Base-by-base conservation (phyloP, 2,888 invertebrate genomes). In the Unio pictorum region DNA sequence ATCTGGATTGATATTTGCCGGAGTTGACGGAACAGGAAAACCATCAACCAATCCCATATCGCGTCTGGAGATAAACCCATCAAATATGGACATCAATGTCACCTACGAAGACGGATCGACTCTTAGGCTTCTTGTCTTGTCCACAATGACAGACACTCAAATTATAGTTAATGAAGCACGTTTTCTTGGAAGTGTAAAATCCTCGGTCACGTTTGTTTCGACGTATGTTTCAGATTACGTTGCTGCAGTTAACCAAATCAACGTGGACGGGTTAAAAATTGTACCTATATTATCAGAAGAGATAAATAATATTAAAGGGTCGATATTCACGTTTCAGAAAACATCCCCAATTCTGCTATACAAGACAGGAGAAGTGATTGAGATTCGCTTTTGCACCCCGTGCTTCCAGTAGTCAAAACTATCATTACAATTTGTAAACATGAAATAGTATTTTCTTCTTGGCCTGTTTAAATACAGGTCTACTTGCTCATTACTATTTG, bases 231-330 rank as follows among this genome's bases (percentile, higher is more conserved):
- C 26, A 28, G 68, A 74, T 64, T 67, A 66, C 34, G 54, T 69
- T 26, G 73, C 71, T 0, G 77, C 74, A n/a, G 74, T 77, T 7
- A 74, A 74, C 54, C 68, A 70, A 8, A 55, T 76, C 17, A 45
- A 45, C 15, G 45, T 45, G 3, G 45, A 45, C 15, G 45, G 45
- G 45, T 45, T 45, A 45, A 45, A 15, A 45, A 45, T 11, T 45
- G 45, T 45, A 15, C 45, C 8, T 15, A 15, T 45, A 45, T 45
- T 45, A 45, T 45, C 45, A 45, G 45, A 45, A 45, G 45, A 45
- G 45, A 45, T 45, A 3, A 45, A 45, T 15, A 45, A 45, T 45
- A 26, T 66, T 4, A 67, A 55, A 15, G 68, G 66, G n/a, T 18
- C 61, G 30, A 34, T 26, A 34, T 75, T 72, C 55, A 63, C 59